phyloP scores from a whole-genome alignment of 2,113 vertebrate species.

The Ameiurus melas region DNA sequence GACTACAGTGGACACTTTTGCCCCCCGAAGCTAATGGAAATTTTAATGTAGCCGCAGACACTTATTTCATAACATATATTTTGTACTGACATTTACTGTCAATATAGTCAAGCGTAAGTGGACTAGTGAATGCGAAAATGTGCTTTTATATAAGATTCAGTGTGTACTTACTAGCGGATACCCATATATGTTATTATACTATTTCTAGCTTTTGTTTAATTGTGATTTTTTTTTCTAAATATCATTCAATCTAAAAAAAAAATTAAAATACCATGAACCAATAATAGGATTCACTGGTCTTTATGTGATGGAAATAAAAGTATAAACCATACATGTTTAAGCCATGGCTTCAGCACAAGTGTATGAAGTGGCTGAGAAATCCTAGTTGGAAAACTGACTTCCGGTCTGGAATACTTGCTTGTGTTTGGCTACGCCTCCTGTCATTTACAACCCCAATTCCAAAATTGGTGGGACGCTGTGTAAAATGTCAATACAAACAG shows the following conservation, averaged over 20 bases:
- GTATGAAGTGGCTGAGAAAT: no score
- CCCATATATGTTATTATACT: background rate
- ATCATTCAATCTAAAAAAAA: background rate
- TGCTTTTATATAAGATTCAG: background rate
- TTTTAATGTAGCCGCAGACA: background rate
- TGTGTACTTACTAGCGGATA: background rate
- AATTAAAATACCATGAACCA: background rate
- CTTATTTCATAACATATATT: background rate
- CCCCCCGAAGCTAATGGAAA: conserved; percentile 2
- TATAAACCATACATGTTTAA: background rate
- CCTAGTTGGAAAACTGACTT: background rate
- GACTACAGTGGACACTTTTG: background rate
- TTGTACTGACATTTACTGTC: conserved; percentile 3
- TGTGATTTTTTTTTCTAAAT: background rate
- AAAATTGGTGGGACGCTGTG: no score
- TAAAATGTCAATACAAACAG: no score
- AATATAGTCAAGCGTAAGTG: background rate
- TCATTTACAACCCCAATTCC: no score
- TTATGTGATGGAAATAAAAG: background rate
- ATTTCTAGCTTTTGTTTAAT: background rate
- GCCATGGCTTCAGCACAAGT: background rate
- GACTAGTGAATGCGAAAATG: background rate
- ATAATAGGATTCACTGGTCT: background rate
- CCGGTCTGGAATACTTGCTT: background rate
- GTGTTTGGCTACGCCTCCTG: background rate